Evolutionary conservation across 2,888 invertebrate genomes (phyloP).

Genomic region (Leptopilina drosophilae): DNA sequence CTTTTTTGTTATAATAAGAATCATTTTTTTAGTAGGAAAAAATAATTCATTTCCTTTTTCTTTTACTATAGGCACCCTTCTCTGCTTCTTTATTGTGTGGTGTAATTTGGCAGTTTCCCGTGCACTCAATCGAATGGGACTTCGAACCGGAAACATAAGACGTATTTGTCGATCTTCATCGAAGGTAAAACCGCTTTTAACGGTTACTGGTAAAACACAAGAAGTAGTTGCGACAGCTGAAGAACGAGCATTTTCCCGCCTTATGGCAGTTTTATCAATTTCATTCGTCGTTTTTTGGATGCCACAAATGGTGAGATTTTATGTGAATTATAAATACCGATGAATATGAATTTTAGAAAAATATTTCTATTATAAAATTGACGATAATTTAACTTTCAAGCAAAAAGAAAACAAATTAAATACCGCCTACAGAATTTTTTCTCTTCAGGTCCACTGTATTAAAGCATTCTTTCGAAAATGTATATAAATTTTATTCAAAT

Average conservation of each 20-base stretch:
- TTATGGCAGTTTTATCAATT: constrained; percentile 90
- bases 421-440: no score
- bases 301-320: constrained; percentile 87
- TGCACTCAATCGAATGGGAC: constrained; percentile 82
- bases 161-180: constrained; percentile 72
- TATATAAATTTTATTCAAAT: no score
- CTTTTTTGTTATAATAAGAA: no score
- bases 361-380: not conserved
- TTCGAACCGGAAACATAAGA: constrained; percentile 67
- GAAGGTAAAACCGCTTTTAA: constrained; percentile 68
- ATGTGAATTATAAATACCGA: no score
- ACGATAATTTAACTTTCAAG: no score
- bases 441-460: no score
- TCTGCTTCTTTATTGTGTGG: constrained; percentile 87
- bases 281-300: constrained; percentile 92
- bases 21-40: no score
- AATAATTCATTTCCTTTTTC: constrained; percentile 44
- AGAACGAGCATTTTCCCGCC: constrained; percentile 89
- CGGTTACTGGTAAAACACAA: constrained; percentile 60
- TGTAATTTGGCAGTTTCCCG: constrained; percentile 90
- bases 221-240: constrained; percentile 82
- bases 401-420: no score
- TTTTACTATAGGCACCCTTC: constrained; percentile 81
- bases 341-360: not conserved
- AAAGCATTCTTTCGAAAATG: no score